Evolutionary conservation across 2,113 vertebrate species (phyloP).

Genomic region (Catharus minimus): DNA sequence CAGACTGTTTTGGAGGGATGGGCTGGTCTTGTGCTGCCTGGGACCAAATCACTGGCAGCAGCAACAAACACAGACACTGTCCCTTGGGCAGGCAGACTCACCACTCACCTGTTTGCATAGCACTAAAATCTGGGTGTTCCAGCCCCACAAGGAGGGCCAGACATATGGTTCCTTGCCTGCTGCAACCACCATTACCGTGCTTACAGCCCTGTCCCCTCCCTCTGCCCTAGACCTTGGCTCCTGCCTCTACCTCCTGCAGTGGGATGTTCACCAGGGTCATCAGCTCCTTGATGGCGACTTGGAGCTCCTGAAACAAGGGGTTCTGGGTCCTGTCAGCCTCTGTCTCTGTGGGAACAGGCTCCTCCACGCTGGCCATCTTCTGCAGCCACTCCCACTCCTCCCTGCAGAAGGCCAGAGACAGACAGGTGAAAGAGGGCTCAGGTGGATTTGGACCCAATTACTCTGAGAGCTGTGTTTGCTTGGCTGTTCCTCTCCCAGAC

Average conservation of each 20-base stretch:
- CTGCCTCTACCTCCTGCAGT: constrained; percentile 79
- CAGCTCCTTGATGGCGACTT: constrained; percentile 81
- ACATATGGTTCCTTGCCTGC: background rate
- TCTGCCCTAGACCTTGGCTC: background rate
- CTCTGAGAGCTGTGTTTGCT: background rate
- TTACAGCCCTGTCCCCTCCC: background rate
- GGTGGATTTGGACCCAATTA: rapidly evolving
- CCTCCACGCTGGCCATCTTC: constrained; percentile 77
- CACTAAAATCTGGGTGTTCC: background rate
- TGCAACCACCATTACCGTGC: background rate
- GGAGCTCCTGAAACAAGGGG: constrained; percentile 83
- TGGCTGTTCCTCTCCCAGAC: background rate
- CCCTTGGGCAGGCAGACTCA: background rate
- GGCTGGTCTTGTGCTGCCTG: background rate
- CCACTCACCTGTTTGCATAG: background rate
- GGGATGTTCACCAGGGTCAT: constrained; percentile 84
- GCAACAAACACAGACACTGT: background rate
- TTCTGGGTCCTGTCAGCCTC: constrained; percentile 77
- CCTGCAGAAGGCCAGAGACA: constrained; percentile 59
- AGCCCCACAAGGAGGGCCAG: background rate
- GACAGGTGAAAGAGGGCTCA: rapidly evolving
- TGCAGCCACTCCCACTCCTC: constrained; percentile 93
- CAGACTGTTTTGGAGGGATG: background rate
- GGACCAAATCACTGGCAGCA: background rate
- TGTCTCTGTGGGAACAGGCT: constrained; percentile 69